These are phyloP conservation scores for Alloscopus bannaensis DNA, from an alignment of 2,888 invertebrate genomes.

Conservation along the genomic window DNA sequence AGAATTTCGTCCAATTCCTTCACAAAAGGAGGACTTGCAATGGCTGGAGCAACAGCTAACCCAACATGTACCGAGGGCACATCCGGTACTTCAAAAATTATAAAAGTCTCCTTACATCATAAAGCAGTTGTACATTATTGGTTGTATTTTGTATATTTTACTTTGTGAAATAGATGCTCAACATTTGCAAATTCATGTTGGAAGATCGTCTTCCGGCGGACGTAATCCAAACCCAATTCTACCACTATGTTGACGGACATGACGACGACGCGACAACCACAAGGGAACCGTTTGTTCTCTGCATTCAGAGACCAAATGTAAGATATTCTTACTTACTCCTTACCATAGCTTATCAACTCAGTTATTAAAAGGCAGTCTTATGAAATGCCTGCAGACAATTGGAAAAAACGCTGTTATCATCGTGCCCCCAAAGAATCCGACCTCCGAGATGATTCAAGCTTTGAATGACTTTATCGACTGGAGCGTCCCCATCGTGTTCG, in stretches of 20 bases:
- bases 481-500: neutral
- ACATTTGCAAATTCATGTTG: neutral
- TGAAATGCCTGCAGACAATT: neutral
- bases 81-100: too few relatives aligned
- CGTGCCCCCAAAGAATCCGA: neutral
- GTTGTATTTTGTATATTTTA: too few relatives aligned
- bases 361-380: neutral
- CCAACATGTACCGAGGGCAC: neutral
- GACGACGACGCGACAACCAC: too few relatives aligned
- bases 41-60: neutral
- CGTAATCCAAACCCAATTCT: neutral
- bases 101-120: too few relatives aligned
- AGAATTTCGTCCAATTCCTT: neutral
- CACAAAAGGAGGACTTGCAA: neutral
- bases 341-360: neutral
- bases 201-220: neutral
- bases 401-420: neutral
- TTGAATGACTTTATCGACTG: neutral
- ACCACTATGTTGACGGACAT: neutral
- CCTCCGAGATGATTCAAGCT: neutral
- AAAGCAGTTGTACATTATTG: too few relatives aligned
- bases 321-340: neutral
- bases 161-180: constrained; percentile 11
- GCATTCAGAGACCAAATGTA: neutral
- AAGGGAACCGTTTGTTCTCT: neutral